Evolutionary conservation across 2,113 vertebrate genomes (phyloP), one percentile per base, ranked within the genome.

Genomic region (Mirza zaza): DNA sequence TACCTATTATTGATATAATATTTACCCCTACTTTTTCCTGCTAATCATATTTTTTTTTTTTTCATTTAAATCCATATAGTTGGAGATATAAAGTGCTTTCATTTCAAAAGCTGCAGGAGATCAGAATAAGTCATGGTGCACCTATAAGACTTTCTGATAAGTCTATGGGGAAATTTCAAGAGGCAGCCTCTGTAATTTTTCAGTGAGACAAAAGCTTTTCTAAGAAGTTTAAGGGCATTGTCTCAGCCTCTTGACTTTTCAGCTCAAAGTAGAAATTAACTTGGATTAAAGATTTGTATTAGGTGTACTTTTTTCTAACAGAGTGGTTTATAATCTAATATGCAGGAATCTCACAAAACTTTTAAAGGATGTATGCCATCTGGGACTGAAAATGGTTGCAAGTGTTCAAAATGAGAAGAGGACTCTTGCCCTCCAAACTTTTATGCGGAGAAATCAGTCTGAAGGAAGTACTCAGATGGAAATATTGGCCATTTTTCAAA

Each of bases 41-140:
- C 52, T 21, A 95, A 36, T 89, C 27, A 90, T 1, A 4, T 68
- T 90, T 91, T 91, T 21, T 86, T 86, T 86, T 86, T 91, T 77
- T 79, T 79, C 8, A 23, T 59, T 80, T 83, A 59, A 39, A 8
- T 15, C 3, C 15, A 86, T 29, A 55, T 82, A 63, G 4, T 48
- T 39, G 39, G 27, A 36, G 21, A 6, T 82, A 11, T 42, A 79
- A 91, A 87, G 9, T 12, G 3, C 0, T 92, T 94, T 90, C 83
- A 82, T 90, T 90, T 12, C 36, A 90, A 77, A 94, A 87, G 50
- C 10, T 63, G 75, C 14, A 55, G 70, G 63, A 80, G 15, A 84
- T 93, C 6, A 63, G 15, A 77, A 67, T 8, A 84, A 61, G 18
- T 71, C n/a, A 63, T 39, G 5, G 3, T 59, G 15, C 21, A 94